Evolutionary conservation across 2,113 vertebrate species (phyloP).

Genomic region (Corynorhinus townsendii): DNA sequence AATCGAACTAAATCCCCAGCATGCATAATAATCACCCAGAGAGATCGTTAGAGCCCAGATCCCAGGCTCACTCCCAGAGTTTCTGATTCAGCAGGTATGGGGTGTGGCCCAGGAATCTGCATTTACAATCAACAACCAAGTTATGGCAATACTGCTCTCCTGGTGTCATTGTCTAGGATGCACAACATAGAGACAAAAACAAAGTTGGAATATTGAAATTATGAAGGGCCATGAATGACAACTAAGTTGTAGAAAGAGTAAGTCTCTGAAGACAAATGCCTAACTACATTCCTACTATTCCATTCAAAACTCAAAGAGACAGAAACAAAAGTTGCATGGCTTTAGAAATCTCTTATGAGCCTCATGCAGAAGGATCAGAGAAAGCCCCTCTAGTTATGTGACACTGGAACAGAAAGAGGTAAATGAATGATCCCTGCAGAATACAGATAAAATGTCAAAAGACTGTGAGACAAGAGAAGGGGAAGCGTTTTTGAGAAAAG

Average conservation of each 20-base stretch:
- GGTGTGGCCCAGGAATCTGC: not conserved
- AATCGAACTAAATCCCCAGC: not conserved
- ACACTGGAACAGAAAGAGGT: not conserved
- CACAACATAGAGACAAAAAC: not conserved
- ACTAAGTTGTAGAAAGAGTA: not conserved
- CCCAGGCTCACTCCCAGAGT: too few relatives aligned
- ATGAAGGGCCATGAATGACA: not conserved
- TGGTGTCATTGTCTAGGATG: fast-evolving
- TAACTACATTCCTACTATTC: too few relatives aligned
- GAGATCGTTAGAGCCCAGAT: fast-evolving
- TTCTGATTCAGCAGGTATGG: not conserved
- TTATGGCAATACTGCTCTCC: fast-evolving
- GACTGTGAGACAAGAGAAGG: not conserved
- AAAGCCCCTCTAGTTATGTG: not conserved
- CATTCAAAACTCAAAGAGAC: not conserved
- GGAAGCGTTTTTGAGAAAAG: not conserved
- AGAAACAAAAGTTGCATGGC: not conserved
- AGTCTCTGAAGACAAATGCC: not conserved
- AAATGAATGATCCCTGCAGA: not conserved
- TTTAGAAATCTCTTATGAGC: not conserved
- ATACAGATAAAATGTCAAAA: not conserved
- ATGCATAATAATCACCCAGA: not conserved
- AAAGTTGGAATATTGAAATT: not conserved
- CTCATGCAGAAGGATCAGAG: not conserved
- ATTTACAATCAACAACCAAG: not conserved